Conservation (phyloP, 2,113 vertebrate species). For the Lepisosteus osseus region DNA sequence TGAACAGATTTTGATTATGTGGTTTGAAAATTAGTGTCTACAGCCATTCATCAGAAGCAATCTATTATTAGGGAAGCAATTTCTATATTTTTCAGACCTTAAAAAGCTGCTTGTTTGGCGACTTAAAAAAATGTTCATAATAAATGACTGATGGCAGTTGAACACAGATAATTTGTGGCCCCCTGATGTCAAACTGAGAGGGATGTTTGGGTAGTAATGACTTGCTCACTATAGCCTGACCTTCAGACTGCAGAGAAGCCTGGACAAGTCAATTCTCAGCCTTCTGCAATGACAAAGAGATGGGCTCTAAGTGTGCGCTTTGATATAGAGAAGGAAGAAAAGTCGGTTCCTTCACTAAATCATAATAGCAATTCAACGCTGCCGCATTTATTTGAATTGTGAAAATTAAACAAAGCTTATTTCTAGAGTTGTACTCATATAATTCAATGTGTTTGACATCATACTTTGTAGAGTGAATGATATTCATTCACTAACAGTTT, state of each 20-base stretch:
- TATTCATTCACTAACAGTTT: too few species aligned
- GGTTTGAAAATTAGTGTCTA: constrained; percentile 22
- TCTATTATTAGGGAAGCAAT: constrained; percentile 30
- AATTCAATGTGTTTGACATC: too few species aligned
- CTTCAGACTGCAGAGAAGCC: constrained; percentile 23
- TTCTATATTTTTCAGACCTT: constrained; percentile 6
- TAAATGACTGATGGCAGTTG: constrained; percentile 27
- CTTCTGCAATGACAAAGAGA: too few species aligned
- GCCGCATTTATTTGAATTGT: too few species aligned
- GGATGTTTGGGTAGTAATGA: constrained; percentile 9
- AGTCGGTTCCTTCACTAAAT: too few species aligned
- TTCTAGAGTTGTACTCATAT: too few species aligned
- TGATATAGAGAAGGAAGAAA: too few species aligned
- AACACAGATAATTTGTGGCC: constrained; percentile 23
- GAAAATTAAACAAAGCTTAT: too few species aligned
- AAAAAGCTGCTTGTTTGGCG: constrained; percentile 17
- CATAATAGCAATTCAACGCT: too few species aligned
- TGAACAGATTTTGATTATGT: constrained; percentile 23
- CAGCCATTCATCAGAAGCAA: constrained; percentile 16
- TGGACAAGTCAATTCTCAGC: background rate
- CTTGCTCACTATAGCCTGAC: constrained; percentile 33
- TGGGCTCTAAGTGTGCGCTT: too few species aligned
- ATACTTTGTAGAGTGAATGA: too few species aligned
- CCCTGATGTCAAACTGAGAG: constrained; percentile 27
- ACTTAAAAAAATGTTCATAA: constrained; percentile 20